A percentile compares a stretch with the other conserved stretches of the same genome.
phyloP scores from a whole-genome alignment of 2,888 invertebrate species.

The Sarcophaga subvicina region DNA sequence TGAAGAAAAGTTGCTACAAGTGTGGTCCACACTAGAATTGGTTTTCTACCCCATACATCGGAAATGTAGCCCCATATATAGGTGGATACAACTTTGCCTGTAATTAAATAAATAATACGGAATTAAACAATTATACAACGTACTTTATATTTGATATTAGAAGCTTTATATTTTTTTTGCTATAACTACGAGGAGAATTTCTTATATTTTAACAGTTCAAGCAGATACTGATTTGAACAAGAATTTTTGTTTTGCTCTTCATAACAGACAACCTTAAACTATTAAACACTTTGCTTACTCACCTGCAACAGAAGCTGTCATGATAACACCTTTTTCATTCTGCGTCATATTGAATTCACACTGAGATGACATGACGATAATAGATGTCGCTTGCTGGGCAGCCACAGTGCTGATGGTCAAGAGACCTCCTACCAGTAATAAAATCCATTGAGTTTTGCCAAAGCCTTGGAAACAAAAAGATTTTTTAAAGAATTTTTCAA shows the following conservation, averaged over 20 bases:
- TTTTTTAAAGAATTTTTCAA: too few relatives aligned
- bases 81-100: constrained; percentile 78
- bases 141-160: too few relatives aligned
- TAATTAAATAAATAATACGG: too few relatives aligned
- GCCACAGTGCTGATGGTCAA: constrained; percentile 76
- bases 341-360: constrained; percentile 77
- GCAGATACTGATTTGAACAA: too few relatives aligned
- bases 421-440: constrained; percentile 75
- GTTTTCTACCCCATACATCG: constrained; percentile 76
- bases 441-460: constrained; percentile 77
- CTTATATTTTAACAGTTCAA: too few relatives aligned
- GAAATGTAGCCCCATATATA: constrained; percentile 78
- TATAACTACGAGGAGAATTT: too few relatives aligned
- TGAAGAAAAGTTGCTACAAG: constrained; percentile 73
- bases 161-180: too few relatives aligned
- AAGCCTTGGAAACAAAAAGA: constrained; percentile 72
- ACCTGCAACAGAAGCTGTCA: constrained; percentile 78
- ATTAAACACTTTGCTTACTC: constrained; percentile 21
- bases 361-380: constrained; percentile 77
- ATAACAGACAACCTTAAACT: too few relatives aligned
- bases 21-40: constrained; percentile 74
- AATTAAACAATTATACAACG: too few relatives aligned
- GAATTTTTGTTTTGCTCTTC: too few relatives aligned
- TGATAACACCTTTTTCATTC: constrained; percentile 77
- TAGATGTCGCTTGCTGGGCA: constrained; percentile 73